Percentiles rank a stretch among this genome's conserved stretches.
phyloP scores from a whole-genome alignment of 2,888 invertebrate genomes.

The Eubasilissa splendida region DNA sequence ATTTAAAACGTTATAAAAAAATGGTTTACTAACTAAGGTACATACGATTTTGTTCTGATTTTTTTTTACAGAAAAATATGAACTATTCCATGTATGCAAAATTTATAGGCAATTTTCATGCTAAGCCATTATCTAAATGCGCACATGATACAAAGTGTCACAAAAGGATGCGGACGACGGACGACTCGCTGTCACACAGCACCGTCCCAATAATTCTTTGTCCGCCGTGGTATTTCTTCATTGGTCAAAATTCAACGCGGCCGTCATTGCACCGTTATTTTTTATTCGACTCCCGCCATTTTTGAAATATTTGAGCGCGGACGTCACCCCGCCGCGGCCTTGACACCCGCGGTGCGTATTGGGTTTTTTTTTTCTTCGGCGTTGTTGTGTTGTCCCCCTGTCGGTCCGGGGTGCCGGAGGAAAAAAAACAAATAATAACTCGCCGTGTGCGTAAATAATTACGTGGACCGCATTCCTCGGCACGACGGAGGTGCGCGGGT shows the following conservation, averaged over 20 bases:
- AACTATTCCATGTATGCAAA: too few species aligned
- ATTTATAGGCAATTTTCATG: too few species aligned
- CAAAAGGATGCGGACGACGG: too few species aligned
- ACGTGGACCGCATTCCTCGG: constrained; percentile 33
- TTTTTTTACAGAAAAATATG: too few species aligned
- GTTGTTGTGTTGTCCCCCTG: background rate
- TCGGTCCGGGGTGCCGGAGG: constrained; percentile 4
- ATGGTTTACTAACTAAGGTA: too few species aligned
- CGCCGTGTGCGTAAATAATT: constrained; percentile 26
- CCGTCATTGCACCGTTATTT: constrained; percentile 35
- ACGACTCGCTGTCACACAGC: too few species aligned
- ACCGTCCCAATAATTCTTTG: background rate
- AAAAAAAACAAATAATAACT: constrained; percentile 28
- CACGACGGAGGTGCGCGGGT: background rate
- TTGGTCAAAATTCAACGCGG: background rate
- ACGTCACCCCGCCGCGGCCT: constrained; percentile 44
- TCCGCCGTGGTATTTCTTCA: constrained; percentile 1
- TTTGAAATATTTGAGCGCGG: constrained; percentile 12
- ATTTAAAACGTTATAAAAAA: too few species aligned
- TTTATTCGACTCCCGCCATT: constrained; percentile 30
- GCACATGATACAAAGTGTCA: too few species aligned
- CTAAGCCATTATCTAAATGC: too few species aligned
- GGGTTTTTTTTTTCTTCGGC: background rate
- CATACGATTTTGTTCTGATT: too few species aligned
- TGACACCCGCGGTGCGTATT: constrained; percentile 33